These are phyloP conservation scores for Amblyornis subalaris DNA, from an alignment of 2,113 vertebrate species.

Conservation along the genomic window DNA sequence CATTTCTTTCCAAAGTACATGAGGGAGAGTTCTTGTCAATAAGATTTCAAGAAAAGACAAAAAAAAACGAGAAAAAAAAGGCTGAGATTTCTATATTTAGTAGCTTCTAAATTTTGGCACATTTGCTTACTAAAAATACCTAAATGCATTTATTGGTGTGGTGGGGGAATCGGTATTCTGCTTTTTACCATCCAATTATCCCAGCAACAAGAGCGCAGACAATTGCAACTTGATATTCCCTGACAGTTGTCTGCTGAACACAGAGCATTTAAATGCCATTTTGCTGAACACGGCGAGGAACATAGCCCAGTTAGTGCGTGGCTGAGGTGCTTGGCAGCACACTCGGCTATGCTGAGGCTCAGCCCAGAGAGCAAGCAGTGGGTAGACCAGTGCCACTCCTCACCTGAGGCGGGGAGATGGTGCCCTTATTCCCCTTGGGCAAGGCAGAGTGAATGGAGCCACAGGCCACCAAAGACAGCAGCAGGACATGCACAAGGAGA, in stretches of 20 bases:
- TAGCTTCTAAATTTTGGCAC: slow-evolving; percentile 37
- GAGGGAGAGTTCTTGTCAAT: slow-evolving; percentile 23
- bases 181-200: slow-evolving; percentile 54
- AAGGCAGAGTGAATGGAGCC: not conserved
- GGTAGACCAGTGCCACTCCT: not conserved
- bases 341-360: not conserved
- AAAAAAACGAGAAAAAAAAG: not conserved
- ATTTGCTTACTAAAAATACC: slow-evolving; percentile 66
- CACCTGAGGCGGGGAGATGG: not conserved
- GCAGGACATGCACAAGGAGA: not conserved
- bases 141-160: slow-evolving; percentile 19
- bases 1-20: slow-evolving; percentile 45
- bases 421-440: not conserved
- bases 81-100: slow-evolving; percentile 55
- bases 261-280: not conserved
- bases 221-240: slow-evolving; percentile 13
- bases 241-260: not conserved
- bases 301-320: not conserved
- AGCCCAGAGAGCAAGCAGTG: not conserved
- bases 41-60: not conserved
- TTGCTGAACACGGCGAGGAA: not conserved
- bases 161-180: not conserved
- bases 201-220: slow-evolving; percentile 21
- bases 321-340: not conserved
- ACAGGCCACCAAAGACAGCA: not conserved